A percentile compares a stretch with the other conserved stretches of the same genome.
Conservation (phyloP, 1,140 invertebrate genomes). For the Drosophila nigromelanica region DNA sequence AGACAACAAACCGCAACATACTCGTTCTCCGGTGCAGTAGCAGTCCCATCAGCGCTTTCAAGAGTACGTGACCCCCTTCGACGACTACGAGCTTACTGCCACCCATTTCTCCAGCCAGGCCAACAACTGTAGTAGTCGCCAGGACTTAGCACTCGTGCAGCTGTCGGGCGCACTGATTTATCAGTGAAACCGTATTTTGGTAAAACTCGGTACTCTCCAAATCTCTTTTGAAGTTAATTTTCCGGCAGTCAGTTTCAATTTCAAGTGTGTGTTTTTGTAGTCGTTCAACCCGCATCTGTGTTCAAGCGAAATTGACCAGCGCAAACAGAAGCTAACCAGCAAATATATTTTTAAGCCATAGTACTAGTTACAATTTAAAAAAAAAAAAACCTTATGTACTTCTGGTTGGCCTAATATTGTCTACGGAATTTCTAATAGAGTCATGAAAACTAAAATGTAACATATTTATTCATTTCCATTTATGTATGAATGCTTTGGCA, state of each 20-base stretch:
- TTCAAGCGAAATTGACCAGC: slow-evolving; percentile 6
- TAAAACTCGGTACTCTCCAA: slow-evolving; percentile 44
- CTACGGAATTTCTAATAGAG: no score
- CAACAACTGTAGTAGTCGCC: slow-evolving; percentile 3
- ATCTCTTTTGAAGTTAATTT: slow-evolving; percentile 67
- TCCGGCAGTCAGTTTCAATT: slow-evolving; percentile 71
- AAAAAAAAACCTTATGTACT: no score
- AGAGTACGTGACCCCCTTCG: slow-evolving; percentile 24
- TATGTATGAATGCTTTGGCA: no score
- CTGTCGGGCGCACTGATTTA: slow-evolving; percentile 60
- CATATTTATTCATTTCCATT: no score
- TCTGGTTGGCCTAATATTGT: no score
- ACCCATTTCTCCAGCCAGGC: slow-evolving; percentile 3
- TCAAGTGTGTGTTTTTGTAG: slow-evolving; percentile 38
- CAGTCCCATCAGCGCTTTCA: neutral
- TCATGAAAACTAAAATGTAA: no score
- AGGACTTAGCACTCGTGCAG: slow-evolving; percentile 55
- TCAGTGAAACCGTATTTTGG: slow-evolving; percentile 50
- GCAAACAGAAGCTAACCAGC: slow-evolving; percentile 2
- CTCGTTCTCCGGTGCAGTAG: slow-evolving; percentile 18
- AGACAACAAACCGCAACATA: slow-evolving; percentile 45
- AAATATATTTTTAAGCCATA: neutral
- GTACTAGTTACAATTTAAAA: neutral
- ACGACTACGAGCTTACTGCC: neutral
- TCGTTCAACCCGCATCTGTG: slow-evolving; percentile 5